Percentiles rank a stretch among this genome's conserved stretches.
phyloP scores from a whole-genome alignment of 2,113 vertebrate genomes.

The Picathartes gymnocephalus region DNA sequence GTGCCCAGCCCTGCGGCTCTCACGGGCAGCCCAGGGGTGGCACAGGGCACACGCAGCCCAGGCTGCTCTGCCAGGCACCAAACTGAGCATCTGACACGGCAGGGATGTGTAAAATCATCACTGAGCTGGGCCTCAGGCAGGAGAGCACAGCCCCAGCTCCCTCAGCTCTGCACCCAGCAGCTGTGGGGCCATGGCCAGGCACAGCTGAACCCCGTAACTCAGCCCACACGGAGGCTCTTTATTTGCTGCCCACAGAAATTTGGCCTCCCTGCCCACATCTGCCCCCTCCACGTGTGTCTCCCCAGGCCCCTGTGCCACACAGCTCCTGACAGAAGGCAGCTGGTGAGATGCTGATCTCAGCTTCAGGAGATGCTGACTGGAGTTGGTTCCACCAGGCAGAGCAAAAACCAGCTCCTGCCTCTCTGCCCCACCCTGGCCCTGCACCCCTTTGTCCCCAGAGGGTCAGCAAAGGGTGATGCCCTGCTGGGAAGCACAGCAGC shows the following conservation, averaged over 20 bases:
- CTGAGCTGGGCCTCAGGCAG: neutral
- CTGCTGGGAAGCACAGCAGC: neutral
- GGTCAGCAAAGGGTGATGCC: neutral
- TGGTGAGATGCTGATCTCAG: neutral
- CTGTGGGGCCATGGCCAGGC: neutral
- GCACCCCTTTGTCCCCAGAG: neutral
- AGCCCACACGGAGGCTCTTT: neutral
- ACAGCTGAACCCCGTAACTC: neutral
- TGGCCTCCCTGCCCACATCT: neutral
- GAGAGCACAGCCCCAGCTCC: neutral
- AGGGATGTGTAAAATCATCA: neutral
- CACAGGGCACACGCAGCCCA: neutral
- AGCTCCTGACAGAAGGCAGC: neutral
- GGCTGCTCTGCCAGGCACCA: neutral
- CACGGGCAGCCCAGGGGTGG: accelerated
- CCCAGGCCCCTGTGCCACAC: neutral
- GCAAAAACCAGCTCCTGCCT: neutral
- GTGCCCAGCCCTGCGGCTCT: accelerated
- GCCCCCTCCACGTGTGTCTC: accelerated
- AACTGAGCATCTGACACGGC: accelerated
- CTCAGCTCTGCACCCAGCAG: neutral
- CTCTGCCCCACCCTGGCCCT: neutral
- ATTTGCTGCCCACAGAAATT: neutral
- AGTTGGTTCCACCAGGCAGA: neutral
- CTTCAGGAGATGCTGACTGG: neutral